Conservation (phyloP, 1,140 invertebrate species). For the Zaprionus taronus region DNA sequence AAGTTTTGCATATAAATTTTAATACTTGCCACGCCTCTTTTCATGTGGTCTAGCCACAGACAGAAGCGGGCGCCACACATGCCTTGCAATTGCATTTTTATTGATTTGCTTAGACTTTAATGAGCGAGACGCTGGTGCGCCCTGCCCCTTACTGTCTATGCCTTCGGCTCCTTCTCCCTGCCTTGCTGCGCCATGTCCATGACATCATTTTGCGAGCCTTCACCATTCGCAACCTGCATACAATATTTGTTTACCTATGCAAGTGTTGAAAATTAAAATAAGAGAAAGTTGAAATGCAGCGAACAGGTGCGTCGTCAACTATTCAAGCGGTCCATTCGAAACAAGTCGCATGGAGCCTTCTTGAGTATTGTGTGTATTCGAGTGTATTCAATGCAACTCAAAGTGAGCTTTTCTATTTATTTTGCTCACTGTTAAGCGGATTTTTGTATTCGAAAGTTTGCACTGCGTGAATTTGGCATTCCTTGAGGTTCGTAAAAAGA, state of each 20-base stretch:
- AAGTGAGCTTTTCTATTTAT: background rate
- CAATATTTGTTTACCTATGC: conserved; percentile 26
- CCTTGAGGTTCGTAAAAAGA: too few relatives aligned
- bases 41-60: background rate
- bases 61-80: background rate
- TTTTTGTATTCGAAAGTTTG: background rate
- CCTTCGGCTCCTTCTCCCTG: background rate
- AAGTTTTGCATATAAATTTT: conserved; percentile 58
- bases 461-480: background rate
- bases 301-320: background rate
- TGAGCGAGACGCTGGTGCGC: background rate
- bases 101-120: conserved; percentile 50
- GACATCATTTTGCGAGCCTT: conserved; percentile 42
- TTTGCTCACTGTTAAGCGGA: background rate
- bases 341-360: background rate
- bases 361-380: background rate
- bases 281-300: background rate
- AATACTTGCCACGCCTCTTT: conserved; percentile 5
- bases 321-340: background rate
- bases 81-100: conserved; percentile 48
- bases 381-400: background rate
- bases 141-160: background rate
- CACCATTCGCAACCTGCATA: conserved; percentile 17
- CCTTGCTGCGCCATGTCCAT: conserved; percentile 27
- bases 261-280: background rate